phyloP scores from a whole-genome alignment of 2,888 invertebrate genomes.

The Anodontia alba region DNA sequence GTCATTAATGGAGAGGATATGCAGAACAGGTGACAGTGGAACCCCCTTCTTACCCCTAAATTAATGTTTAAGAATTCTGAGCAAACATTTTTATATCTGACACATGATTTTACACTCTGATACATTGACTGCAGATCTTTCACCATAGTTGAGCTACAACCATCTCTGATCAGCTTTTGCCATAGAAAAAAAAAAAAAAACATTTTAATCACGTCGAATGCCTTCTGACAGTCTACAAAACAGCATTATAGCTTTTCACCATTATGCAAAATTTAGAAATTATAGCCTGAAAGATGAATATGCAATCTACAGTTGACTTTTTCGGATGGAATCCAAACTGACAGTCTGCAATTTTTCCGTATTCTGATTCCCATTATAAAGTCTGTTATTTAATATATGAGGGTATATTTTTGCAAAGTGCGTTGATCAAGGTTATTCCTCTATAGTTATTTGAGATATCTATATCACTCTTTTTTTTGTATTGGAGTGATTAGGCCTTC shows the following conservation, averaged over 20 bases:
- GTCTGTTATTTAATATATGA: neutral
- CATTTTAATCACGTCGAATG: neutral
- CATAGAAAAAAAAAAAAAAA: neutral
- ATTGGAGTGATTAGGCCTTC: neutral
- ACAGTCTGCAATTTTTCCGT: neutral
- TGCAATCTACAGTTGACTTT: constrained; percentile 14
- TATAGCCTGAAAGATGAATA: constrained; percentile 11
- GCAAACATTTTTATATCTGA: neutral
- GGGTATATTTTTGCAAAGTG: neutral
- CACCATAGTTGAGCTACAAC: neutral
- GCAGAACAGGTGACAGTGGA: constrained; percentile 6
- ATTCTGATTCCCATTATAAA: neutral
- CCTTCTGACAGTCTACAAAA: constrained; percentile 9
- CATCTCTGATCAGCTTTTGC: constrained; percentile 13
- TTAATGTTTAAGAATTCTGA: constrained; percentile 5
- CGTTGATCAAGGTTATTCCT: neutral
- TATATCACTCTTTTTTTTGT: constrained; percentile 4
- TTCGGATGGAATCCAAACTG: constrained; percentile 23
- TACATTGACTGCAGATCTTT: constrained; percentile 15
- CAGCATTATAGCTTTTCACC: neutral
- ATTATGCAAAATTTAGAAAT: neutral
- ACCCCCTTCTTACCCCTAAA: constrained; percentile 7
- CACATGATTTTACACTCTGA: constrained; percentile 8
- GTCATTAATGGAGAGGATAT: constrained; percentile 1
- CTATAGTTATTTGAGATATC: neutral